These are phyloP conservation scores for Volucella inanis DNA, from an alignment of 2,888 invertebrate genomes.

Conservation along the genomic window DNA sequence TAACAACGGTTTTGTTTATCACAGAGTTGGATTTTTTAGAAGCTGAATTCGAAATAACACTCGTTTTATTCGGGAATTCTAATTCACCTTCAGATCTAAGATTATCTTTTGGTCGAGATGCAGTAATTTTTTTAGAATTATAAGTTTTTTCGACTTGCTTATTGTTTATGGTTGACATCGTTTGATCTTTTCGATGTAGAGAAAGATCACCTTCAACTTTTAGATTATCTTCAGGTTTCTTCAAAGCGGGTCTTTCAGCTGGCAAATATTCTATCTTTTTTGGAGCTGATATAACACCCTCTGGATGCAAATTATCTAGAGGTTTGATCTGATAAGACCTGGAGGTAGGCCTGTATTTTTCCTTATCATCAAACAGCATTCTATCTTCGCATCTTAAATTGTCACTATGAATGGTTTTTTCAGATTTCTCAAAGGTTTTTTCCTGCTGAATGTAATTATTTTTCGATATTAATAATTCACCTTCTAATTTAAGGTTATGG, in stretches of 20 bases:
- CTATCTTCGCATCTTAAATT: slow-evolving; percentile 86
- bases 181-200: slow-evolving; percentile 82
- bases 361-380: slow-evolving; percentile 82
- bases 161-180: slow-evolving; percentile 78
- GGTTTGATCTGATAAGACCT: slow-evolving; percentile 84
- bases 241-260: slow-evolving; percentile 81
- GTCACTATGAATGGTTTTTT: slow-evolving; percentile 85
- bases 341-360: slow-evolving; percentile 82
- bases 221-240: slow-evolving; percentile 86
- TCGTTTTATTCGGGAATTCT: slow-evolving; percentile 82
- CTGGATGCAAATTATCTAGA: slow-evolving; percentile 81
- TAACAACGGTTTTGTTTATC: slow-evolving; percentile 42
- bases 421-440: slow-evolving; percentile 82
- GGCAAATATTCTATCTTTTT: slow-evolving; percentile 81
- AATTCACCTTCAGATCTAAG: slow-evolving; percentile 85
- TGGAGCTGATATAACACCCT: slow-evolving; percentile 77
- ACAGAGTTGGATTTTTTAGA: slow-evolving; percentile 21
- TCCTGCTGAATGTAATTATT: slow-evolving; percentile 9
- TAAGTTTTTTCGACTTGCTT: slow-evolving; percentile 8
- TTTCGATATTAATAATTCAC: slow-evolving; percentile 79
- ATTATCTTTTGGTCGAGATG: slow-evolving; percentile 84
- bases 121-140: slow-evolving; percentile 81
- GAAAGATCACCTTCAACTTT: slow-evolving; percentile 85
- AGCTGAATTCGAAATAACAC: slow-evolving; percentile 55
- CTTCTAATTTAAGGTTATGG: slow-evolving; percentile 87